Conservation (phyloP, 2,888 invertebrate species). For the Drosophila greeni region DNA sequence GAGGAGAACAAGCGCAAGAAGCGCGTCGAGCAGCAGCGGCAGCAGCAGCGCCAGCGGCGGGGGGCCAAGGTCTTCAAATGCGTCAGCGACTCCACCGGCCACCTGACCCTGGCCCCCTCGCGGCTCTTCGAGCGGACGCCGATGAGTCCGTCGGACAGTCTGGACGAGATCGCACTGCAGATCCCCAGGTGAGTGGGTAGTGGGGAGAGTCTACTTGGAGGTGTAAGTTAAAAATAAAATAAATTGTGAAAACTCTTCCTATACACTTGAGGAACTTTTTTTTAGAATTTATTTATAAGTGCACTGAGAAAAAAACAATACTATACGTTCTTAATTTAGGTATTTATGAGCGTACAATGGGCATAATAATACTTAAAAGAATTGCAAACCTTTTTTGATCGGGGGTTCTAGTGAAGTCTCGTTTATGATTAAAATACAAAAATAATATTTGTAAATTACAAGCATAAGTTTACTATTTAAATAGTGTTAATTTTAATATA, state of each 20-base stretch:
- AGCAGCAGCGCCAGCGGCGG: constrained; percentile 79
- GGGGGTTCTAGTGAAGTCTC: too few species aligned
- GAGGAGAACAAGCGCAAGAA: constrained; percentile 87
- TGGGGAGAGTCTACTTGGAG: too few species aligned
- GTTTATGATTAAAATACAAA: too few species aligned
- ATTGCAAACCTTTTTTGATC: too few species aligned
- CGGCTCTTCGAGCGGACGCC: constrained; percentile 91
- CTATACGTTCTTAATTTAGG: too few species aligned
- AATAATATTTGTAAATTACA: too few species aligned
- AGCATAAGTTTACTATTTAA: background rate
- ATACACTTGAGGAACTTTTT: background rate
- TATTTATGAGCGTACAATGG: too few species aligned
- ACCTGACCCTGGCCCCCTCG: constrained; percentile 86
- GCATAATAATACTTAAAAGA: too few species aligned
- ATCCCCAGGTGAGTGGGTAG: constrained; percentile 88
- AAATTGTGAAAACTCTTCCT: background rate
- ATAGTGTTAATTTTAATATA: background rate
- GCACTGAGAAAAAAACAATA: background rate
- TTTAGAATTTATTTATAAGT: background rate
- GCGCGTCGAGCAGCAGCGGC: constrained; percentile 79
- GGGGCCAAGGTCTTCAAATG: constrained; percentile 82
- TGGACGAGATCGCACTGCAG: constrained; percentile 94
- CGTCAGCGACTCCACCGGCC: constrained; percentile 79
- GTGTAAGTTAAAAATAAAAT: background rate
- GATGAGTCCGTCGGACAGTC: constrained; percentile 90